Evolutionary conservation across 2,888 invertebrate genomes (phyloP).

Genomic region (Loripinus fragilis): DNA sequence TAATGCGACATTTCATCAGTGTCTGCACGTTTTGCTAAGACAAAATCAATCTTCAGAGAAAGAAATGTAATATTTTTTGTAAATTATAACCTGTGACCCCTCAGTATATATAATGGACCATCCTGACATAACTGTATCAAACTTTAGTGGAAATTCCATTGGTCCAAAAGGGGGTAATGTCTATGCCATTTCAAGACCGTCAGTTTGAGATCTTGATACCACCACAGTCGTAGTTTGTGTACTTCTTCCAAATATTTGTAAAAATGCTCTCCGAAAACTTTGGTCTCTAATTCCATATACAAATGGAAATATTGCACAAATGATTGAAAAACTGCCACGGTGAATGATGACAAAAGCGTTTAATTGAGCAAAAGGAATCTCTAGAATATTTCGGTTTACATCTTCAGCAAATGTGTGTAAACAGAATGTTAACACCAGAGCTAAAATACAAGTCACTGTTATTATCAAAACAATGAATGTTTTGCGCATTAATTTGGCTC

Average conservation of each 20-base stretch:
- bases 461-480: slow-evolving; percentile 57
- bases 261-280: slow-evolving; percentile 47
- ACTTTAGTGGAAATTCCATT: no score
- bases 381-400: slow-evolving; percentile 37
- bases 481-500: slow-evolving; percentile 48
- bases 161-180: no score
- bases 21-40: no score
- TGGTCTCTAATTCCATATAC: slow-evolving; percentile 52
- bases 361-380: slow-evolving; percentile 27
- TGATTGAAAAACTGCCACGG: slow-evolving; percentile 58
- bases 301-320: slow-evolving; percentile 58
- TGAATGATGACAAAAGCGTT: slow-evolving; percentile 59
- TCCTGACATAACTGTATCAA: no score
- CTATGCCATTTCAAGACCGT: no score
- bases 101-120: no score
- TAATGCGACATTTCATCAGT: no score
- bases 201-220: slow-evolving; percentile 2
- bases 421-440: slow-evolving; percentile 51
- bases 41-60: no score
- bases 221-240: slow-evolving; percentile 17
- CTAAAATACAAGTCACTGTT: slow-evolving; percentile 53
- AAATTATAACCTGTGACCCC: no score
- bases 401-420: slow-evolving; percentile 51
- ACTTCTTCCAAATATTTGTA: slow-evolving; percentile 29
- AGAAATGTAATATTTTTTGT: no score